Evolutionary conservation across 2,113 vertebrate genomes (phyloP).

Genomic region (Nannospalax galili): DNA sequence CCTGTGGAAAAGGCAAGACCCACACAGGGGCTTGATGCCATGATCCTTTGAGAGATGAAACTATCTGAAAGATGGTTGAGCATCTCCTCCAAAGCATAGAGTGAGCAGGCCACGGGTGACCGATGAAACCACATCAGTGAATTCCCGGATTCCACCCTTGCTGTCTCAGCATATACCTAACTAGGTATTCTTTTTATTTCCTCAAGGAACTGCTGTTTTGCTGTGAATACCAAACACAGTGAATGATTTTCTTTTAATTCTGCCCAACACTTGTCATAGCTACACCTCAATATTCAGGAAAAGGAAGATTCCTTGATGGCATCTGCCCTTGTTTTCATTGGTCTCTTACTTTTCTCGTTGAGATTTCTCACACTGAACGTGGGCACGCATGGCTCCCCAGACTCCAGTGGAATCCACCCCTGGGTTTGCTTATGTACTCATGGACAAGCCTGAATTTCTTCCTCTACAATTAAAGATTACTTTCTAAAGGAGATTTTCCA

Average conservation of each 20-base stretch:
- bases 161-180: background rate
- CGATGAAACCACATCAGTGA: constrained; percentile 21
- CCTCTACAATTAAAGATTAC: background rate
- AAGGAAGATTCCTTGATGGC: background rate
- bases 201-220: constrained; percentile 25
- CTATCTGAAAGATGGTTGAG: background rate
- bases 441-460: background rate
- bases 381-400: background rate
- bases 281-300: background rate
- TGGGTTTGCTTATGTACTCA: background rate
- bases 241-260: background rate
- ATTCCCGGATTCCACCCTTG: too few species aligned
- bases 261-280: background rate
- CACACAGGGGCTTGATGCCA: constrained; percentile 3
- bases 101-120: background rate
- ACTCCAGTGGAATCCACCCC: background rate
- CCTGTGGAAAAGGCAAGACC: background rate
- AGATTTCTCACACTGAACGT: background rate
- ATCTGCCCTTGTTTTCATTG: background rate
- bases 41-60: constrained; percentile 18
- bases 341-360: background rate
- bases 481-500: background rate
- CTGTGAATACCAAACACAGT: constrained; percentile 30
- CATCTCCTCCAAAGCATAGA: background rate
- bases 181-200: background rate